A percentile compares a stretch with the other conserved stretches of the same genome.
phyloP scores from a whole-genome alignment of 2,113 vertebrate genomes.

The Litocranius walleri region DNA sequence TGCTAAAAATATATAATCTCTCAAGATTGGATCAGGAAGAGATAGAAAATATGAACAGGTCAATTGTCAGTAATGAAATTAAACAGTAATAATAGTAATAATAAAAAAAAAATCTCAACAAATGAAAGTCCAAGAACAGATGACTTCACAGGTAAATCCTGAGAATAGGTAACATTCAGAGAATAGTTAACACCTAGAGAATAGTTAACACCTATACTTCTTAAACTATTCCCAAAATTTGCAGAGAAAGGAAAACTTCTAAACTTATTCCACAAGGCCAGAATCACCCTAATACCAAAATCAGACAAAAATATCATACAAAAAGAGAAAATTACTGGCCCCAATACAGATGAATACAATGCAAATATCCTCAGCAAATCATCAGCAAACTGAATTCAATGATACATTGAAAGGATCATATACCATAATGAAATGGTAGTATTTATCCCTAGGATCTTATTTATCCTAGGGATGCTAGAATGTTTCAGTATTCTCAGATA shows the following conservation, averaged over 20 bases:
- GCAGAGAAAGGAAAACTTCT: not conserved
- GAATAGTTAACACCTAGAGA: not conserved
- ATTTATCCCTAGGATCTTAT: not conserved
- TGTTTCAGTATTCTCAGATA: not conserved
- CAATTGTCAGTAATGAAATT: not conserved
- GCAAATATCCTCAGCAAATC: not conserved
- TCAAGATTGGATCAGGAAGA: not conserved
- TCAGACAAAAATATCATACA: not conserved
- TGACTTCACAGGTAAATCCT: not conserved
- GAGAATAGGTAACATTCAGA: not conserved
- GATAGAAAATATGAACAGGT: not conserved
- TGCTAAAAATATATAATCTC: not conserved
- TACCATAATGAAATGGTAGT: not conserved
- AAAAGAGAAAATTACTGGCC: not conserved
- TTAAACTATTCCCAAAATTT: not conserved
- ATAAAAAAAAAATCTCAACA: not conserved
- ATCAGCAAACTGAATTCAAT: not conserved
- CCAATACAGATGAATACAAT: not conserved
- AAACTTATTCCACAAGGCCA: not conserved
- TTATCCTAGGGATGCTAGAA: not conserved
- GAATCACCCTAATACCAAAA: not conserved
- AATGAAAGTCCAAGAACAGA: not conserved
- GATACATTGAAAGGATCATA: not conserved
- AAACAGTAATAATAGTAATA: not conserved
- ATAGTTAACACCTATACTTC: not conserved